Evolutionary conservation across 23 tunicate species (phyloP).

Genomic region (Diplosoma virens): DNA sequence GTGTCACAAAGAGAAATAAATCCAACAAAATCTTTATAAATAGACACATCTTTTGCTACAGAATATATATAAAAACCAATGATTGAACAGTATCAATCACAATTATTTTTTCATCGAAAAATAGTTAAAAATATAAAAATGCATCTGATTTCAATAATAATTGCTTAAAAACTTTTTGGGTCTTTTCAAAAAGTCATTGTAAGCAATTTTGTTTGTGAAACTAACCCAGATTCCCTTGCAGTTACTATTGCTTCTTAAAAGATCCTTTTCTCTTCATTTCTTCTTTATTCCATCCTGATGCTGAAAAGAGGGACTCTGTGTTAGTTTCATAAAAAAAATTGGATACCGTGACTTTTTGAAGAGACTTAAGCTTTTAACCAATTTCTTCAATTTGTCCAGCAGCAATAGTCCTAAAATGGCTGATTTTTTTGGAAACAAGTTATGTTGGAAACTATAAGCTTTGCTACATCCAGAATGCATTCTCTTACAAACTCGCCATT

Average conservation of each 20-base stretch:
- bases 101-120: background rate
- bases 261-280: too few species aligned
- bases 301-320: too few species aligned
- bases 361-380: too few species aligned
- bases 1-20: too few species aligned
- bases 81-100: background rate
- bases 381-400: background rate
- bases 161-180: background rate
- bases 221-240: too few species aligned
- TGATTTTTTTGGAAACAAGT: background rate
- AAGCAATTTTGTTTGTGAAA: too few species aligned
- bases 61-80: background rate
- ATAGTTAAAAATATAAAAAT: background rate
- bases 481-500: background rate
- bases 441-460: background rate
- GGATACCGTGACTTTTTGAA: too few species aligned
- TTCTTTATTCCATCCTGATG: too few species aligned
- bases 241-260: too few species aligned
- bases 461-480: background rate
- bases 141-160: background rate
- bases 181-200: too few species aligned
- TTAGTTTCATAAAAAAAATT: too few species aligned
- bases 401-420: background rate
- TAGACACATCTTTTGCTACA: background rate
- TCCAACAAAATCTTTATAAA: too few species aligned